phyloP scores from a whole-genome alignment of 2,888 invertebrate species.

The Agriopis aurantiaria region DNA sequence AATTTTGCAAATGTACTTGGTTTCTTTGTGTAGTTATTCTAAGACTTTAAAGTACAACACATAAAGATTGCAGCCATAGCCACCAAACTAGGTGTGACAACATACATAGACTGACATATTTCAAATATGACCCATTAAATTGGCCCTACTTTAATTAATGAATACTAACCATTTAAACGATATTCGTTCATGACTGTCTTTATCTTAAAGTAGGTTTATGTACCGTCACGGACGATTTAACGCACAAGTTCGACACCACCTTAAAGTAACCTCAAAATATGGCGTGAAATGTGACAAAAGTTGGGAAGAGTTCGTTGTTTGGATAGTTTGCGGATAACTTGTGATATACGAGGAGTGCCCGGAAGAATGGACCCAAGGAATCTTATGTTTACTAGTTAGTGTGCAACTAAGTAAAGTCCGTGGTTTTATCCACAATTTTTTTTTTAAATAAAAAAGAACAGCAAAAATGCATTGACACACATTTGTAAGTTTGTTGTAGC shows the following conservation, averaged over 20 bases:
- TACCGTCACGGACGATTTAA: slow-evolving; percentile 46
- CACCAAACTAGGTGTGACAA: too few species aligned
- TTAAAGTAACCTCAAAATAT: slow-evolving; percentile 47
- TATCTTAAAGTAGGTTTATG: slow-evolving; percentile 24
- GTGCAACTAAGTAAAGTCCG: too few species aligned
- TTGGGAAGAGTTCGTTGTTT: slow-evolving; percentile 30
- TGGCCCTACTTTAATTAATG: background rate
- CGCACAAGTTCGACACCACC: slow-evolving; percentile 44
- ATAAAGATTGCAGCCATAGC: too few species aligned
- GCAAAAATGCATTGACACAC: too few species aligned
- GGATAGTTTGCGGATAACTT: slow-evolving; percentile 30
- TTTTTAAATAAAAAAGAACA: too few species aligned
- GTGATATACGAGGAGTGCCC: slow-evolving; percentile 28
- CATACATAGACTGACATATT: too few species aligned
- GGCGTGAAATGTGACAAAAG: slow-evolving; percentile 41
- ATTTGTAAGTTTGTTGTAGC: too few species aligned
- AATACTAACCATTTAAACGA: background rate
- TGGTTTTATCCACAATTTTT: too few species aligned
- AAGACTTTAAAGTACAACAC: too few species aligned
- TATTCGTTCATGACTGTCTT: background rate
- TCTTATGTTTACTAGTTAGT: slow-evolving; percentile 15
- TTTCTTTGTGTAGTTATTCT: too few species aligned
- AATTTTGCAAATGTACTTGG: too few species aligned
- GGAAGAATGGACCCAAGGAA: slow-evolving; percentile 21
- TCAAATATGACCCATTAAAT: too few species aligned